These are phyloP conservation scores for Euleptes europaea DNA, from an alignment of 2,113 vertebrate genomes.

Conservation along the genomic window DNA sequence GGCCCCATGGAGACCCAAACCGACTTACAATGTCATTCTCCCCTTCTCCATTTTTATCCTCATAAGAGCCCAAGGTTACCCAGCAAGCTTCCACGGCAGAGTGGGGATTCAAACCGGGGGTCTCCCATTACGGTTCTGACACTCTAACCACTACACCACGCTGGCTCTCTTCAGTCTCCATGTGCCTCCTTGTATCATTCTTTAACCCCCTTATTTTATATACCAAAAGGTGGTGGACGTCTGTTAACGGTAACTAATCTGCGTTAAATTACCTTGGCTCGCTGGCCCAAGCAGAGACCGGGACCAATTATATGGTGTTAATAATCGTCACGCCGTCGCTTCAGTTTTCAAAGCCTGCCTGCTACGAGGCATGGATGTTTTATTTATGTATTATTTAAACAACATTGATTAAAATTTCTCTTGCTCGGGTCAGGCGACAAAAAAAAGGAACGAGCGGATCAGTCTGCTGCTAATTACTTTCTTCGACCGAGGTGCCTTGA, in stretches of 20 bases:
- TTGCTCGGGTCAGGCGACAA: neutral
- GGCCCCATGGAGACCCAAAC: too few species aligned
- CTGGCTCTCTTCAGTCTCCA: neutral
- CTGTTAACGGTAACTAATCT: neutral
- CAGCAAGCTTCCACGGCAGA: too few species aligned
- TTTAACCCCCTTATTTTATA: neutral
- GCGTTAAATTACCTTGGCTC: constrained; percentile 6
- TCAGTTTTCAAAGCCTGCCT: neutral
- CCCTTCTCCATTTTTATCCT: too few species aligned
- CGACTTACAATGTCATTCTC: too few species aligned
- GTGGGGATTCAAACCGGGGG: too few species aligned
- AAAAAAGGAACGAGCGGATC: neutral
- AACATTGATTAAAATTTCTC: neutral
- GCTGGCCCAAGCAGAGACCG: neutral
- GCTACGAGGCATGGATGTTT: neutral
- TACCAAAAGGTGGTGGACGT: neutral
- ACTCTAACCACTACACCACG: too few species aligned
- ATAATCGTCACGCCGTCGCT: neutral
- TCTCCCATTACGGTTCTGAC: too few species aligned
- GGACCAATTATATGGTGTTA: neutral
- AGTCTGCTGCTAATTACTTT: neutral
- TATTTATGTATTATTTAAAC: neutral
- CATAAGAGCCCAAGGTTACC: too few species aligned
- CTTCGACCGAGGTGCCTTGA: neutral
- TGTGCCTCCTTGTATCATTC: neutral